These are phyloP conservation scores for Marmota flaviventris DNA, from an alignment of 2,113 vertebrate genomes.

Conservation along the genomic window DNA sequence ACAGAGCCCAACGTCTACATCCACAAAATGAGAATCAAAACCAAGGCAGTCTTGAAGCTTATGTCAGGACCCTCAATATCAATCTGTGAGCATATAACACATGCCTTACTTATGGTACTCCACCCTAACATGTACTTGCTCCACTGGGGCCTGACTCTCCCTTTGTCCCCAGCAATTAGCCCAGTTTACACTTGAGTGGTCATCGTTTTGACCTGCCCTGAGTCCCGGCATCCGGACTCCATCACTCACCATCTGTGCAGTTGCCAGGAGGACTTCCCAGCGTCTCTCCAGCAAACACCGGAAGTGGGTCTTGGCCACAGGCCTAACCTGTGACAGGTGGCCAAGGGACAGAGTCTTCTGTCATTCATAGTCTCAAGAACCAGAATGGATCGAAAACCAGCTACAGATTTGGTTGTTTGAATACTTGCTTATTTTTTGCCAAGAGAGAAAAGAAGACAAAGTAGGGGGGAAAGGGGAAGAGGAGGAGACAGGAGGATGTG, in stretches of 20 bases:
- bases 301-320: constrained; percentile 78
- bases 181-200: constrained; percentile 76
- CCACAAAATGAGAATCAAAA: not conserved
- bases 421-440: not conserved
- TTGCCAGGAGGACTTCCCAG: constrained; percentile 63
- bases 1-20: not conserved
- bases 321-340: constrained; percentile 67
- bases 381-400: constrained; percentile 13
- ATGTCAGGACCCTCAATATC: not conserved
- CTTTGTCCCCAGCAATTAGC: constrained; percentile 83
- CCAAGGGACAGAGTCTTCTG: constrained; percentile 68
- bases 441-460: not conserved
- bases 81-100: not conserved
- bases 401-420: not conserved
- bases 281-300: constrained; percentile 60
- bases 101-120: not conserved
- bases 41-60: not conserved
- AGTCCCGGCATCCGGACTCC: constrained; percentile 81
- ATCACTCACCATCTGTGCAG: constrained; percentile 82
- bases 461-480: not conserved
- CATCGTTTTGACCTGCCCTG: constrained; percentile 81
- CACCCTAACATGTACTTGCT: not conserved
- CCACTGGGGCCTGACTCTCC: constrained; percentile 45
- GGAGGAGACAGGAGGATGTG: not conserved
- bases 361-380: constrained; percentile 54